phyloP scores from a whole-genome alignment of 2,888 invertebrate genomes.

The Phortica okadai region DNA sequence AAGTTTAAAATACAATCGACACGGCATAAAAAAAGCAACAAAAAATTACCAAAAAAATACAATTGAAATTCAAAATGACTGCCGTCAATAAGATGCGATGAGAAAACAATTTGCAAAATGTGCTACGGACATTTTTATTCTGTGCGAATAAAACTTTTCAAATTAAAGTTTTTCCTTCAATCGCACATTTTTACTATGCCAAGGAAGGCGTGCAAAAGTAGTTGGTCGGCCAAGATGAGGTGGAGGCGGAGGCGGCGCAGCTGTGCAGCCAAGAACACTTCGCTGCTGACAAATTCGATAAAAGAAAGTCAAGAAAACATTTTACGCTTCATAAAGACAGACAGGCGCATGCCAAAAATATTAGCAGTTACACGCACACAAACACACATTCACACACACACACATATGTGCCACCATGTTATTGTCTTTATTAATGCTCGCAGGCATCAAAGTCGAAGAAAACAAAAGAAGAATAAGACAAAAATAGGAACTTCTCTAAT shows the following conservation, averaged over 20 bases:
- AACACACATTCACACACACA: neutral
- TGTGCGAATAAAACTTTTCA: constrained; percentile 61
- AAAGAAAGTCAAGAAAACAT: constrained; percentile 26
- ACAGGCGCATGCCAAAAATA: constrained; percentile 16
- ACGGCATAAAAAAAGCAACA: neutral
- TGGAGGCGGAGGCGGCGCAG: no score
- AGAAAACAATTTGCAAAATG: constrained; percentile 68
- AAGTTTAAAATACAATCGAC: neutral
- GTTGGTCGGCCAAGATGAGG: no score
- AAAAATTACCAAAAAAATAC: neutral
- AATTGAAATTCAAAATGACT: constrained; percentile 1
- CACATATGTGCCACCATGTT: constrained; percentile 45
- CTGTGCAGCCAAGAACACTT: neutral
- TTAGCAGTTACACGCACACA: neutral
- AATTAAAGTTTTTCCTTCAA: constrained; percentile 60
- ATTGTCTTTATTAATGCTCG: constrained; percentile 66
- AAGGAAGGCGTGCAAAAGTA: neutral
- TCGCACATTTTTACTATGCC: constrained; percentile 1
- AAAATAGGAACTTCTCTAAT: constrained; percentile 57
- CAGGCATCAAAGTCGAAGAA: constrained; percentile 44
- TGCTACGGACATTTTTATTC: constrained; percentile 51
- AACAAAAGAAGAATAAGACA: constrained; percentile 25
- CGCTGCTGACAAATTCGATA: constrained; percentile 21
- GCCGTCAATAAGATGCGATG: neutral
- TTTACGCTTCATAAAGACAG: constrained; percentile 30